These are phyloP conservation scores for Pseudochromis fuscus DNA, from an alignment of 2,797 vertebrate genomes.

Conservation along the genomic window DNA sequence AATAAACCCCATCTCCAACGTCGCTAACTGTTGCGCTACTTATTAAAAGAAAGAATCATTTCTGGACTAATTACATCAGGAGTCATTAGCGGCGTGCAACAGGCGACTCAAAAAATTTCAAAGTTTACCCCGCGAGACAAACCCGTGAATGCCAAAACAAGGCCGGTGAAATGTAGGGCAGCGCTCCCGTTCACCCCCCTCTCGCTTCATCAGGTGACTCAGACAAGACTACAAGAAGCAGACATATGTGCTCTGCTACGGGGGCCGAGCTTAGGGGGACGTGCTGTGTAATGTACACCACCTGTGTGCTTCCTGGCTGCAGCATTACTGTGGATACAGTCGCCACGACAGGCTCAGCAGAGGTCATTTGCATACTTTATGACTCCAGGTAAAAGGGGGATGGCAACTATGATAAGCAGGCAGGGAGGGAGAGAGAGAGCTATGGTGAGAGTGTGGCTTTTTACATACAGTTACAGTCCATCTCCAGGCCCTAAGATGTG, in stretches of 20 bases:
- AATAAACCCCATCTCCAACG: constrained; percentile 56
- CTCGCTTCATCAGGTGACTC: constrained; percentile 40
- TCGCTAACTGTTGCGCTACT: constrained; percentile 29
- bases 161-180: constrained; percentile 50
- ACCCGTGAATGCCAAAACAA: constrained; percentile 25
- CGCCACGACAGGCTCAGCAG: constrained; percentile 64
- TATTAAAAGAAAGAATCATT: constrained; percentile 39
- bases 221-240: constrained; percentile 42
- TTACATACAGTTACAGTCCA: constrained; percentile 21
- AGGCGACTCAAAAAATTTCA: constrained; percentile 46
- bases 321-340: constrained; percentile 73
- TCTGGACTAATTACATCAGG: constrained; percentile 52
- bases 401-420: constrained; percentile 12
- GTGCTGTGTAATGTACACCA: constrained; percentile 75
- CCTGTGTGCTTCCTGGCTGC: constrained; percentile 56
- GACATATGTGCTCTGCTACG: constrained; percentile 41
- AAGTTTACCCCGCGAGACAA: constrained; percentile 28
- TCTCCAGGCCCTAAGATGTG: constrained; percentile 45
- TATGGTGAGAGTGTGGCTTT: neutral
- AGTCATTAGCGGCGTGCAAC: constrained; percentile 59
- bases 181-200: constrained; percentile 31
- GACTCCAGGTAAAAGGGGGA: constrained; percentile 69
- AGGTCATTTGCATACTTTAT: constrained; percentile 84
- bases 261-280: constrained; percentile 52
- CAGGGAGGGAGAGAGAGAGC: constrained; percentile 15